phyloP scores from a whole-genome alignment of 2,797 vertebrate species.

The Odontamblyopus rebecca region DNA sequence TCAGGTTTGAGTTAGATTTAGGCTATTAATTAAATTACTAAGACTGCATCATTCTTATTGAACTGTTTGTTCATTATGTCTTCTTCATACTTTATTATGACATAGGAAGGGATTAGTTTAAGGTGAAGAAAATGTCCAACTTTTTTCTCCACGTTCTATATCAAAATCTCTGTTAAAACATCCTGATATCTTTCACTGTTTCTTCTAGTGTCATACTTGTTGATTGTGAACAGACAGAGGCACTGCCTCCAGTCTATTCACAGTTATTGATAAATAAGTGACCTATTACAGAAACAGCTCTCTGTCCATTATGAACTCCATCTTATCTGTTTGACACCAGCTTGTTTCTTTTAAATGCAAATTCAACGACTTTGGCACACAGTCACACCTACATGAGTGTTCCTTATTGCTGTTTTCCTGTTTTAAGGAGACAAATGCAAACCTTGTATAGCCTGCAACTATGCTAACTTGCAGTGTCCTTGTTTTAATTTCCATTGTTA shows the following conservation, averaged over 20 bases:
- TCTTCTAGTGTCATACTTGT: not conserved
- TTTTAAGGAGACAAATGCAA: not conserved
- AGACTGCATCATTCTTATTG: too few species aligned
- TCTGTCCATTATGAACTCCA: conserved; percentile 33
- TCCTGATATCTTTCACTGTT: not conserved
- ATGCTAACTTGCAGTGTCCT: too few species aligned
- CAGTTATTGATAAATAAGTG: conserved; percentile 40
- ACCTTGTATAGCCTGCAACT: not conserved
- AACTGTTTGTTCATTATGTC: too few species aligned
- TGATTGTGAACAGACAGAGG: conserved; percentile 18
- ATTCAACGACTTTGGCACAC: conserved; percentile 2
- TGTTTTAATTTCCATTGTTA: too few species aligned
- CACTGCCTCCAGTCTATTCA: conserved; percentile 39
- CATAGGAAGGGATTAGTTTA: too few species aligned
- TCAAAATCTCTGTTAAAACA: too few species aligned
- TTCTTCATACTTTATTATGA: too few species aligned
- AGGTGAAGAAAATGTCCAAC: too few species aligned
- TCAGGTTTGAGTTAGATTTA: too few species aligned
- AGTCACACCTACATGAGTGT: not conserved
- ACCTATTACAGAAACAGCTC: conserved; percentile 42
- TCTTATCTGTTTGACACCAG: conserved; percentile 24
- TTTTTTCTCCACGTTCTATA: too few species aligned
- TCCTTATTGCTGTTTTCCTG: not conserved
- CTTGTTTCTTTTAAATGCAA: conserved; percentile 47
- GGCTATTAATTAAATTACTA: too few species aligned